Base-by-base conservation (phyloP, 2,888 invertebrate genomes). In the Alitta virens region DNA sequence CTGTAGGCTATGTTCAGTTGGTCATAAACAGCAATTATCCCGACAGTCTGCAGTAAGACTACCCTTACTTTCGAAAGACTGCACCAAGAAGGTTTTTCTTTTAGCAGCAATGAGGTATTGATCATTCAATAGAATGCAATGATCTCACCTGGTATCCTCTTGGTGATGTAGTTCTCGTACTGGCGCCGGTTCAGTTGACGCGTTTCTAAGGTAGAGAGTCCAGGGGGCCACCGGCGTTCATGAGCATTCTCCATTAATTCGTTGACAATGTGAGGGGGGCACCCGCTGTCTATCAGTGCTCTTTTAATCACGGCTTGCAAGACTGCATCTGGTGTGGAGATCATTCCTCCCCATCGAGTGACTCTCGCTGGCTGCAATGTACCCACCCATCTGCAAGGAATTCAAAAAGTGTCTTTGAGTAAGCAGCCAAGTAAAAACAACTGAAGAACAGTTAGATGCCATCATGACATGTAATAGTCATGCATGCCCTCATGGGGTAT, bases 261-360 rank as follows among this genome's bases (percentile, higher is more conserved):
- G 75, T 93, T 93, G 65, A 96, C 88, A 65, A 95, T 92, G 80
- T 94, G 92, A 23, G 91, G 88, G 2, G 96, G 96, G 79, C 96
- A 96, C 26, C 94, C 94, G 62, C 93, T 93, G 83, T 96, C 96
- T 12, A 92, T 91, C 63, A 97, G 84, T 21, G 94, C 91, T 73
- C 94, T 86, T 79, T 94, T 93, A 71, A 97, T 95, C 88, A 95
- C 92, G 77, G 92, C 89, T 90, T 96, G 85, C 21, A 76, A 85
- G 58, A 92, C 90, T 82, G 93, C 92, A 80, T 97, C 96, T 0
- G 97, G 97, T 14, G 97, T 97, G 27, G 95, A 95, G 76, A 97
- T 97, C 94, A 97, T 95, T 61, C 96, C 96, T 60, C 96, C 97
- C 97, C 96, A 97, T 63, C 96, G 87, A 0, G 94, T 94, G 51